Evolutionary conservation across 1,140 invertebrate species (phyloP), one percentile per base, ranked within the genome.

Genomic region (Drosophila persimilis): DNA sequence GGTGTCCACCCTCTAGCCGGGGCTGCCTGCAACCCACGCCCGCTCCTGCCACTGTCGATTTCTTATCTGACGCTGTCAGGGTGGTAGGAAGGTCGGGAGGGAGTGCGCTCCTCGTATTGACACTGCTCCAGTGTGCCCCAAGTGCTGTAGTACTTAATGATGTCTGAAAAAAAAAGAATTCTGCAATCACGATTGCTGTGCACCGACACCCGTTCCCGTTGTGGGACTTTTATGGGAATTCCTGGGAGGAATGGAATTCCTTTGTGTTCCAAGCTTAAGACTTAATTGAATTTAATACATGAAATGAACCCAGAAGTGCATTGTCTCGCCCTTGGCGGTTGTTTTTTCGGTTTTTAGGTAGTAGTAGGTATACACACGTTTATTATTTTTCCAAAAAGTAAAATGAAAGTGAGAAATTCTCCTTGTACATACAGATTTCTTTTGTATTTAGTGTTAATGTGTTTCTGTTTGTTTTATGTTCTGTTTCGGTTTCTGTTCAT

Each of bases 381-480:
- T 84, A 80, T 80, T 75, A 78, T 73, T 83, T 77, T 76, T 79
- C 66, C 55, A 71, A 78, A 73, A 76, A 67, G 84, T 76, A 62
- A 84, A 71, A 80, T 72, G 66, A 79, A 72, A 67, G 64, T 53
- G 74, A 75, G 74, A 78, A 71, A 50, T 70, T 62, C 60, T 39
- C 35, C 72, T 69, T 88, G 62, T 88, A 86, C 73, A 83, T 72
- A 79, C 62, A 79, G 64, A 45, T 66, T 44, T 43, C 56, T 67
- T 67, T 78, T 70, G 63, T 78, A 74, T 79, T 83, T 53, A 48
- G 65, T 80, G 56, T 80, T 75, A 64, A 47, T 70, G 29, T 44
- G 31, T 54, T 22, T 59, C 50, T 43, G 73, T 59, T 62, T 43
- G 39, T 75, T 59, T 57, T 61, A 53, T 56, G 60, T 63, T 47